Conservation (phyloP, 2,888 invertebrate genomes). For the Spilarctia lutea region DNA sequence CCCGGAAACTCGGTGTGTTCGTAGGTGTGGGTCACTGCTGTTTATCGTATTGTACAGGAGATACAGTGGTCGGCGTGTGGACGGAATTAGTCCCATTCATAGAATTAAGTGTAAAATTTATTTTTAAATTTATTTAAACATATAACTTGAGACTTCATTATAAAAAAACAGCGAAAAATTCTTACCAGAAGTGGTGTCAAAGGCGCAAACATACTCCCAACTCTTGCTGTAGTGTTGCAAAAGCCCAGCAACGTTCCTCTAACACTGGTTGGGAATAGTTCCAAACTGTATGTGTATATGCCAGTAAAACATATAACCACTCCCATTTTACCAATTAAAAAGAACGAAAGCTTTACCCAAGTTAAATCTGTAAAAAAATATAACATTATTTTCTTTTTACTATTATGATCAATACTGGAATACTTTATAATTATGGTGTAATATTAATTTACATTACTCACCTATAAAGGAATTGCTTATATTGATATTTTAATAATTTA, state of each 20-base stretch:
- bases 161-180: neutral
- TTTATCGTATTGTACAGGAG: no score
- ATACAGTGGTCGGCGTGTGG: no score
- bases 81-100: no score
- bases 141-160: neutral
- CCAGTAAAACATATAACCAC: conserved; percentile 76
- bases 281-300: conserved; percentile 74
- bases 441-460: no score
- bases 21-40: no score
- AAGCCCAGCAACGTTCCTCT: conserved; percentile 73
- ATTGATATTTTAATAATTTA: no score
- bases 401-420: neutral
- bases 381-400: no score
- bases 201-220: conserved; percentile 76
- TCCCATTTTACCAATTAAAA: conserved; percentile 70
- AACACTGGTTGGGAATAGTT: conserved; percentile 76
- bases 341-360: conserved; percentile 72
- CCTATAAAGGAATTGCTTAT: no score
- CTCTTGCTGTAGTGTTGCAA: conserved; percentile 72
- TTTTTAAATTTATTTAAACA: neutral
- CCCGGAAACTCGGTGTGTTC: no score
- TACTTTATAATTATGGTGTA: no score
- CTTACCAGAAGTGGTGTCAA: conserved; percentile 74
- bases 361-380: conserved; percentile 56
- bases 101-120: no score